phyloP scores from a whole-genome alignment of 2,888 invertebrate genomes.

The Gastrophysa polygoni region DNA sequence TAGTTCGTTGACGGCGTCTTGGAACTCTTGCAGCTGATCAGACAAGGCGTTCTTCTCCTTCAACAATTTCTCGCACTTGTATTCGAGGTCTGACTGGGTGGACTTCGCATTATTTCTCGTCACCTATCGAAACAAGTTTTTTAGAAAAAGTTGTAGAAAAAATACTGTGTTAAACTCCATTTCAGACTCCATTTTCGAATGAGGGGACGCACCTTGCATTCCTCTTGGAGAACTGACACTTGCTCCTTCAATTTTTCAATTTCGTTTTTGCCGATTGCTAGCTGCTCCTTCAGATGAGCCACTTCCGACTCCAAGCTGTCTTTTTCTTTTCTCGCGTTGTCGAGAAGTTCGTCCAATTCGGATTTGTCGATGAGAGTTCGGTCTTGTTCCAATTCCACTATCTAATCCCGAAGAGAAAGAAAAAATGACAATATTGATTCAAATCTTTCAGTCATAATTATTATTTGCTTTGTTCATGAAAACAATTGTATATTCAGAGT shows the following conservation, averaged over 20 bases:
- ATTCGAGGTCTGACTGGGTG: conserved; percentile 82
- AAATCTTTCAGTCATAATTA: not conserved
- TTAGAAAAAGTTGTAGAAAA: no score
- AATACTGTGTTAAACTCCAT: no score
- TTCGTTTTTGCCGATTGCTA: conserved; percentile 73
- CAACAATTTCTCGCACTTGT: conserved; percentile 74
- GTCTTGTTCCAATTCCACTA: conserved; percentile 73
- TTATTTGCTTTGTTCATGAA: no score
- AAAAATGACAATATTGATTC: no score
- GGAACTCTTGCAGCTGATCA: conserved; percentile 74
- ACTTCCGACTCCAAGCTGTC: conserved; percentile 73
- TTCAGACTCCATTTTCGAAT: no score
- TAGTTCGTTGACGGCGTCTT: conserved; percentile 75
- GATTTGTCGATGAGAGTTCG: conserved; percentile 71
- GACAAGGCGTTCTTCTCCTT: conserved; percentile 74
- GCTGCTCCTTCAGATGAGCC: conserved; percentile 70
- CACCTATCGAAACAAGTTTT: conserved; percentile 63
- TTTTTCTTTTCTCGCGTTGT: conserved; percentile 73
- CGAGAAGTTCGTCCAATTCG: conserved; percentile 73
- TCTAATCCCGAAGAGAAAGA: conserved; percentile 56
- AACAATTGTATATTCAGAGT: no score
- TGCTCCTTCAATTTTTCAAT: conserved; percentile 70
- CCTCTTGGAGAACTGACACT: conserved; percentile 70
- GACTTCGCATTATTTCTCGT: conserved; percentile 87
- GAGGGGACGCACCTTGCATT: conserved; percentile 65